Conservation (phyloP, 2,888 invertebrate genomes). For the Carterocephalus palaemon region DNA sequence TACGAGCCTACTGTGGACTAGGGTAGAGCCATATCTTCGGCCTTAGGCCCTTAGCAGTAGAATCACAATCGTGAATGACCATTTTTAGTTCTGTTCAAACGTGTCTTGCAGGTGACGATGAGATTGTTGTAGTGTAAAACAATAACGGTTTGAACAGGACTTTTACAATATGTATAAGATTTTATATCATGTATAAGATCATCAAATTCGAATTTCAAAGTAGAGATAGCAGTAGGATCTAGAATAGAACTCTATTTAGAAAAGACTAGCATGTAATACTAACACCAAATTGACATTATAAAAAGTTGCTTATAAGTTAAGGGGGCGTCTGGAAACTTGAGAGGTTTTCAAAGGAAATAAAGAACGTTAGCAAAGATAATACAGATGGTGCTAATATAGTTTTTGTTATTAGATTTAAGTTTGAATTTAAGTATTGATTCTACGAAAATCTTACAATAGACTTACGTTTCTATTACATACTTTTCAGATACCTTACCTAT, state of each 20-base stretch:
- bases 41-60: constrained; percentile 6
- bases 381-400: constrained; percentile 40
- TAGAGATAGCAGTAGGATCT: constrained; percentile 2
- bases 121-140: no score
- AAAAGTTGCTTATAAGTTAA: constrained; percentile 13
- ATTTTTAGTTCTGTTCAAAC: constrained; percentile 10
- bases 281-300: constrained; percentile 22
- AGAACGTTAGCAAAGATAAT: constrained; percentile 28
- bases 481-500: constrained; percentile 6
- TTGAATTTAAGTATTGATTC: constrained; percentile 27
- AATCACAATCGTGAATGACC: constrained; percentile 1
- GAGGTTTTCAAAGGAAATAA: constrained; percentile 4
- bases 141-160: constrained; percentile 2
- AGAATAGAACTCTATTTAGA: constrained; percentile 28
- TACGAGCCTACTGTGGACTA: no score
- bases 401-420: constrained; percentile 31
- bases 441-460: constrained; percentile 14
- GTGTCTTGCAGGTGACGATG: no score
- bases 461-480: constrained; percentile 13
- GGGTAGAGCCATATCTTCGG: constrained; percentile 20
- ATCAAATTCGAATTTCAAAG: constrained; percentile 20
- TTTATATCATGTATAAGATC: constrained; percentile 2
- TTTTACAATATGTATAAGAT: no score
- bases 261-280: constrained; percentile 27
- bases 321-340: background rate